Evolutionary conservation across 2,888 invertebrate genomes (phyloP).

Genomic region (Girardia tigrina): DNA sequence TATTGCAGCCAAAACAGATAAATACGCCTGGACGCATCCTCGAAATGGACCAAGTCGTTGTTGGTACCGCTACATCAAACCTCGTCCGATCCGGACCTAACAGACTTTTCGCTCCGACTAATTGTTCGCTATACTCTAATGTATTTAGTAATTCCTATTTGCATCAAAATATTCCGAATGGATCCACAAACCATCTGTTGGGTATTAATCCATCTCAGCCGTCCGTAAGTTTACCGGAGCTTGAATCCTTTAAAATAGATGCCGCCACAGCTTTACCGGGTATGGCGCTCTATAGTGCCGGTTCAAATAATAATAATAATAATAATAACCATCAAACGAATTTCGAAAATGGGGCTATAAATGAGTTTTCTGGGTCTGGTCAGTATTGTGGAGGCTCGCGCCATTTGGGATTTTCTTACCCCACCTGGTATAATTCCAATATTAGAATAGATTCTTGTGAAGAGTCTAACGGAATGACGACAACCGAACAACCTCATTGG

Average conservation of each 20-base stretch:
- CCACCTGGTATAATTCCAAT: conserved; percentile 7
- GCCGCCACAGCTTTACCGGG: conserved; percentile 6
- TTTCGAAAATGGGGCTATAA: neutral
- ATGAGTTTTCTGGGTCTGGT: neutral
- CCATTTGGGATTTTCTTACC: neutral
- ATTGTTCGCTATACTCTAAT: neutral
- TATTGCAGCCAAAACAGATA: conserved; percentile 23
- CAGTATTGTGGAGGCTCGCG: conserved; percentile 16
- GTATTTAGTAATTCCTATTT: conserved; percentile 14
- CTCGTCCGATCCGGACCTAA: conserved; percentile 11
- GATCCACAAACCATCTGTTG: neutral
- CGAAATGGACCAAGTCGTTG: conserved; percentile 23
- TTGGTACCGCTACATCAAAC: conserved; percentile 10
- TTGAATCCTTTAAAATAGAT: neutral
- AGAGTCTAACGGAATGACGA: neutral
- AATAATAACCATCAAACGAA: neutral
- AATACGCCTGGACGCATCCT: conserved; percentile 23
- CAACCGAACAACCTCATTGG: conserved; percentile 1
- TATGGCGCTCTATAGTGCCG: neutral
- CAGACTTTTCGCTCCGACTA: neutral
- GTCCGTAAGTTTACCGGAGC: neutral
- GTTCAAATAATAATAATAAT: neutral
- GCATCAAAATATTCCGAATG: neutral
- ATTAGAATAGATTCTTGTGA: neutral
- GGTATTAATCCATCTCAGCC: neutral